phyloP scores from a whole-genome alignment of 2,797 vertebrate genomes.

The Chrosomus eos region DNA sequence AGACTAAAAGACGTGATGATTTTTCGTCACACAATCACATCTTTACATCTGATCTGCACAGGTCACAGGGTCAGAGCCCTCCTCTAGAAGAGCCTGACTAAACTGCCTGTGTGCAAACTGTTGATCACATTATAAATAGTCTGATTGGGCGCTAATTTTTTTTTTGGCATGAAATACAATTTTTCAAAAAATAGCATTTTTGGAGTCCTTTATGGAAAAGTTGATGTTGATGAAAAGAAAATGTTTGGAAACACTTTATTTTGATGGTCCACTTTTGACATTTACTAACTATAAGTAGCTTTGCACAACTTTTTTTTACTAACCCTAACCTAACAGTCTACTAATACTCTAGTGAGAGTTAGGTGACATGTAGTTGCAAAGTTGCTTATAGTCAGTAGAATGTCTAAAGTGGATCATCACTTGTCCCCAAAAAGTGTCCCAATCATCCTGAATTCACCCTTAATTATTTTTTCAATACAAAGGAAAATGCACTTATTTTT shows the following conservation, averaged over 20 bases:
- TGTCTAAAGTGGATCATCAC: background rate
- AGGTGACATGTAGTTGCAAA: background rate
- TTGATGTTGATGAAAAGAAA: background rate
- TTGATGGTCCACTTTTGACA: background rate
- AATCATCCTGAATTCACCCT: no score
- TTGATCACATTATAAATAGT: background rate
- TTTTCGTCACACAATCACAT: conserved; percentile 11
- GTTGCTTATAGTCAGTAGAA: no score
- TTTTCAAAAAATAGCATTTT: background rate
- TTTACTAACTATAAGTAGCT: background rate
- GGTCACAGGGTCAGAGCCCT: background rate
- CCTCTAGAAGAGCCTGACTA: background rate
- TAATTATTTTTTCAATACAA: no score
- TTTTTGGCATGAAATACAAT: background rate
- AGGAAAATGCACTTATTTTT: background rate
- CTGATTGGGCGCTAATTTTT: background rate
- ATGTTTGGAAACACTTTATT: background rate
- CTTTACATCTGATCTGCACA: background rate
- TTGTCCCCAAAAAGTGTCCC: no score
- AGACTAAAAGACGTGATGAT: background rate
- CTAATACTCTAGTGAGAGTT: background rate
- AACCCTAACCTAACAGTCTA: background rate
- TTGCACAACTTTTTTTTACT: background rate
- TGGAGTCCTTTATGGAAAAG: background rate
- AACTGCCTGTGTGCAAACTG: background rate